Evolutionary conservation across 2,797 vertebrate genomes (phyloP), one percentile per base, ranked within the genome.

Genomic region (Rhinella marina): DNA sequence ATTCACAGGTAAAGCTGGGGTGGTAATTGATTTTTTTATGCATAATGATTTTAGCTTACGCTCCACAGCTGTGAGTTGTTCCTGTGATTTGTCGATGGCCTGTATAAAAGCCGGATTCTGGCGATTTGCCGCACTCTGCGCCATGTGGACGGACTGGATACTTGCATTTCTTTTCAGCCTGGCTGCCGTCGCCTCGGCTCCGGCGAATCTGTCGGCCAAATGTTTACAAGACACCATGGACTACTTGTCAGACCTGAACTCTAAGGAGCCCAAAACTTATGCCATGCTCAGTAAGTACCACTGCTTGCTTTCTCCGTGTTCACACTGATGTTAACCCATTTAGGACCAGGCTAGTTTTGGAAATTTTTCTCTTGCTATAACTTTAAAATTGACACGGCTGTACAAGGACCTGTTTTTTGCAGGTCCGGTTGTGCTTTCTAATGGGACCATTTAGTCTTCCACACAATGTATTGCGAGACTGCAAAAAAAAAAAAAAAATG

Each of bases 211-310:
- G 83, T 94, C 95, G 56, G 87, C 91, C 41, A 94, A 90, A 91
- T 97, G 97, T 90, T 80, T 90, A 80, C 91, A 93, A 90, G 97
- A 97, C 59, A 94, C 93, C 29, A 62, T 90, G 3, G 88, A 90
- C 48, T 97, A 97, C 88, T 94, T 97, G 81, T 88, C 87, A 70
- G 96, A 98, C 84, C 91, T 98, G 21, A 94, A 94, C 86, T 94
- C 93, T 70, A 91, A 92, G 84, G 90, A 88, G 6, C 96, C 96
- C 48, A 92, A 94, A 87, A 91, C 94, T 82, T 97, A 97, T 14
- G 95, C 96, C 19, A 92, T 95, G 68, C 91, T 92, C 90, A 97
- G 97, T 98, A 94, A 97, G 97, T 97, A 54, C 75, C 0, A 75
- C 72, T n/a, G 11, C 72, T 75, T 52, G 19, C 72, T 41, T 41